phyloP scores from a whole-genome alignment of 2,888 invertebrate species.

The Erebia ligea region DNA sequence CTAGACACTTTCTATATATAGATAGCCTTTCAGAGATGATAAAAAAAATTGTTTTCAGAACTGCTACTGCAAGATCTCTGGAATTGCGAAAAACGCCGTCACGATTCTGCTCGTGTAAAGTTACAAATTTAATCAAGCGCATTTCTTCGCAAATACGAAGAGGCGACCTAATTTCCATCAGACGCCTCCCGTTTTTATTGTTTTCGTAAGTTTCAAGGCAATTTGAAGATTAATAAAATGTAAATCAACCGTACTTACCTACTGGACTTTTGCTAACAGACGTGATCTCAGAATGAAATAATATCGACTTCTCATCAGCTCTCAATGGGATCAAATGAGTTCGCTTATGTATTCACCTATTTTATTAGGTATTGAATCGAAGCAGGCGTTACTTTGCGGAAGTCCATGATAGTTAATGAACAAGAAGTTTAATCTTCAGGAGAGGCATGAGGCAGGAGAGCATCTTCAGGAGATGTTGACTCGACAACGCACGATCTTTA shows the following conservation, averaged over 20 bases:
- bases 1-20: neutral
- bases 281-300: neutral
- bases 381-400: too few relatives aligned
- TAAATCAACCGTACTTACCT: slow-evolving; percentile 23
- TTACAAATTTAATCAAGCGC: slow-evolving; percentile 30
- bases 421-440: too few relatives aligned
- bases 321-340: too few relatives aligned
- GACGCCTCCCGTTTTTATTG: slow-evolving; percentile 27
- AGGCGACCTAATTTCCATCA: slow-evolving; percentile 30
- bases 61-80: slow-evolving; percentile 2
- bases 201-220: slow-evolving; percentile 27
- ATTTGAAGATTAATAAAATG: slow-evolving; percentile 29
- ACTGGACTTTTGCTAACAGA: slow-evolving; percentile 6
- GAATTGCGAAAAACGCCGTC: slow-evolving; percentile 21
- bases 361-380: too few relatives aligned
- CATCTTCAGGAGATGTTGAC: too few relatives aligned
- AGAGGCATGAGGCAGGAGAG: too few relatives aligned
- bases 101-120: slow-evolving; percentile 21
- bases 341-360: too few relatives aligned
- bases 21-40: neutral
- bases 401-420: too few relatives aligned
- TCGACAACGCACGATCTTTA: too few relatives aligned
- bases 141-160: slow-evolving; percentile 29
- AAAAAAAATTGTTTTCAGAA: neutral
- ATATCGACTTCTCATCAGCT: too few relatives aligned